These are phyloP conservation scores for Argopecten irradians DNA, from an alignment of 1,140 invertebrate species.

Conservation along the genomic window DNA sequence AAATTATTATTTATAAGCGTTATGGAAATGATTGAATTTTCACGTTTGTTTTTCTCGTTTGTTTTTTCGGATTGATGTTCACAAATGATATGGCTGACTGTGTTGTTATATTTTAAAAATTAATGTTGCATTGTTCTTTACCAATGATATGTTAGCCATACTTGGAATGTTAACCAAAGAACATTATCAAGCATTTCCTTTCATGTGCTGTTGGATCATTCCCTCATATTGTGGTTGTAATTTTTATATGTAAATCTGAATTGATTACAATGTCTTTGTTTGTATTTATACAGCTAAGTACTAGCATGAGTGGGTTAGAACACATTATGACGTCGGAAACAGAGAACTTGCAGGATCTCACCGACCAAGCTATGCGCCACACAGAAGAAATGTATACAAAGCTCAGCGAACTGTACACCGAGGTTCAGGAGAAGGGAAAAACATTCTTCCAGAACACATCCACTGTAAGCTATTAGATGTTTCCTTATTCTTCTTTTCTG, in stretches of 20 bases:
- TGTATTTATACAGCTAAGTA: conserved; percentile 78
- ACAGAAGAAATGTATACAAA: conserved; percentile 71
- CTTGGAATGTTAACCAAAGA: background rate
- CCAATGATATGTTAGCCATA: background rate
- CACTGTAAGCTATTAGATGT: too few species aligned
- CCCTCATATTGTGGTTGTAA: too few species aligned
- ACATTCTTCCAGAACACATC: conserved; percentile 85
- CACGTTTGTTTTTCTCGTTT: too few species aligned
- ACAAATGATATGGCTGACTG: too few species aligned
- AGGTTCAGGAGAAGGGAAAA: conserved; percentile 82
- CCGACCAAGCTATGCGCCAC: conserved; percentile 71
- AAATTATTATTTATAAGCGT: too few species aligned
- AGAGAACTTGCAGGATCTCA: conserved; percentile 75
- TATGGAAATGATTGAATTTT: too few species aligned
- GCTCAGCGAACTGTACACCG: conserved; percentile 71
- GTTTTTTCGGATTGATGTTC: too few species aligned
- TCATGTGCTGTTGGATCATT: too few species aligned
- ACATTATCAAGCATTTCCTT: background rate
- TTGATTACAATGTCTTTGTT: conserved; percentile 14
- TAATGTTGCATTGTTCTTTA: too few species aligned
- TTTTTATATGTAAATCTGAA: too few species aligned
- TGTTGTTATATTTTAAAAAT: too few species aligned
- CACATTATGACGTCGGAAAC: conserved; percentile 79
- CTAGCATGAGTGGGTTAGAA: conserved; percentile 84
- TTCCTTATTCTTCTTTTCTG: too few species aligned